Evolutionary conservation across 2,797 vertebrate species (phyloP), one percentile per base, ranked within the genome.

Genomic region (Protonibea diacanthus): DNA sequence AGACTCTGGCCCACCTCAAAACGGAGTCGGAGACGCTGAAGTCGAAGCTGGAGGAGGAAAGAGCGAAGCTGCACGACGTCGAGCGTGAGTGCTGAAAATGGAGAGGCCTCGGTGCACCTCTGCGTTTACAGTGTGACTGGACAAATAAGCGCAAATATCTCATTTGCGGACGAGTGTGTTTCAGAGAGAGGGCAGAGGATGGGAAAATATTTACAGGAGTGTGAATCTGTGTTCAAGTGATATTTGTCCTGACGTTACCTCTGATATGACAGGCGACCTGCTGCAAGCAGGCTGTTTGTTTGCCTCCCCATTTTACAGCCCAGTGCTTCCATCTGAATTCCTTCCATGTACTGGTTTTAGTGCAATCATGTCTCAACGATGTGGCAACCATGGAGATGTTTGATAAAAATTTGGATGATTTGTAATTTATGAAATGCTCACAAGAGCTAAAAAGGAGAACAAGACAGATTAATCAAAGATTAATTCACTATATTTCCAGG

Each of bases 51-150:
- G 98, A 99, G 91, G 98, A 99, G 88, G 98, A 99, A 90, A 94
- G 98, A 92, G 98, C 98, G 74, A 99, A 99, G 94, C 97, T 99
- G 95, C 98, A 99, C 94, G 98, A 99, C 83, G 98, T 99, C 93
- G 98, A 99, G 93, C 91, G 98, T 99, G 95, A 98, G 98, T 97
- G 91, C 65, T 72, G 88, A 89, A 87, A 88, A 92, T 85, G 85
- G 88, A 90, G 87, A 71, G 93, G 93, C 89, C 93, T 87, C 40
- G 64, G n/a, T 74, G 79, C 86, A 59, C 76, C 77, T 25, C 78
- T 59, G 81, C 82, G 62, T 57, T 71, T 21, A 59, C 71, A 44
- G 33, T 29, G 55, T 52, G 69, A 72, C 74, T 45, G 80, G 61
- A 79, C 33, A 14, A 74, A 85, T 62, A 17, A 29, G 52, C 25